Base-by-base conservation (phyloP, 2,888 invertebrate genomes). In the Chouioia cunea region DNA sequence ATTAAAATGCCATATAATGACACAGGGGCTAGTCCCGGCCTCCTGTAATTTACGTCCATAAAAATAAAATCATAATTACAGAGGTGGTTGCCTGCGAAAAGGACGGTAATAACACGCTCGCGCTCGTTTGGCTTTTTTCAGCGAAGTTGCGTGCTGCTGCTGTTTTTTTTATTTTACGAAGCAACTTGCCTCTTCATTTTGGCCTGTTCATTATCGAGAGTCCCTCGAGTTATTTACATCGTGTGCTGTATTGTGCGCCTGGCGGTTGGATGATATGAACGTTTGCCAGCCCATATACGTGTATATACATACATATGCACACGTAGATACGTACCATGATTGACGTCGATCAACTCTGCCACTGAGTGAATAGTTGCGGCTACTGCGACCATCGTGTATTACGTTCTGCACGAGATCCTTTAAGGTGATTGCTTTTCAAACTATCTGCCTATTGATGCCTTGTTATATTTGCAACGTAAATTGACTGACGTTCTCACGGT, bases 1-100 rank as follows among this genome's bases (percentile, higher is more conserved):
- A 83, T 83, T 83, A 83, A 83, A 83, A 83, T 83, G 82, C 82
- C 82, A 81, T 82, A 83, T 83, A 83, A 83, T 83, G 83, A 83
- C 83, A 83, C 82, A 80, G 27, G 27, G 27, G 83, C 82, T 79
- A 80, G 79, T 27, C 76, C 79, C 76, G 80, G 75, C 78, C 76
- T 79, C 78, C 82, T 81, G 79, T 83, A 83, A 83, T 83, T 83
- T 83, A 83, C 83, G 83, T 82, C 83, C 83, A 83, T 83, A 83
- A 83, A 83, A 83, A 82, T 83, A 83, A 83, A 83, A 83, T 83
- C 83, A 83, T 83, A 83, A 83, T 83, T 83, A 83, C 82, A 83
- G 81, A 82, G 83, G 80, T 77, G 79, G 76, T 77, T 76, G 67
- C 65, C 82, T 82, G 81, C 81, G 82, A 83, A 83, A 82, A 83